Conservation (phyloP, 1,140 invertebrate species). For the Bombus turneri region DNA sequence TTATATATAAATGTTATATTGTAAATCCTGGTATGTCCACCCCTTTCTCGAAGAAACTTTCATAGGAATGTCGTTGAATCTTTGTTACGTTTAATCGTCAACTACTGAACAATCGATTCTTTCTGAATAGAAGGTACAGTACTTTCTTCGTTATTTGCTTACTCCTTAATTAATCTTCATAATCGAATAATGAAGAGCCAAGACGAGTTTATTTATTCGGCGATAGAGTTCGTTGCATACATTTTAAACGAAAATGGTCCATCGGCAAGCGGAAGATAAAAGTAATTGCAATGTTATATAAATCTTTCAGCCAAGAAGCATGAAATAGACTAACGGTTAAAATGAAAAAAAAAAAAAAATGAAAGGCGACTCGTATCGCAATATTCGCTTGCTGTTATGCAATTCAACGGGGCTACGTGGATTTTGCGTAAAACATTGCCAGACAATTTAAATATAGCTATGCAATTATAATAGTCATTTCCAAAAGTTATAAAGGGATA, state of each 20-base stretch:
- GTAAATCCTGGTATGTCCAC: too few species aligned
- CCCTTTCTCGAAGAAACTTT: too few species aligned
- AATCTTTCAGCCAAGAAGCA: neutral
- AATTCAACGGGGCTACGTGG: neutral
- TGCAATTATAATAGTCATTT: slow-evolving; percentile 11
- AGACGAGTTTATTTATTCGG: neutral
- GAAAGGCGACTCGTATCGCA: neutral
- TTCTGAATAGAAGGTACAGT: neutral
- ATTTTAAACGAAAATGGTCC: neutral
- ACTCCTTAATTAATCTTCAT: neutral
- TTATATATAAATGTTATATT: too few species aligned
- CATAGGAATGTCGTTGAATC: too few species aligned
- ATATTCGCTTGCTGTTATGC: neutral
- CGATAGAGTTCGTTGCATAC: neutral
- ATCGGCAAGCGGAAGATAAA: neutral
- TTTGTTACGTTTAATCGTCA: neutral
- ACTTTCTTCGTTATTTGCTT: neutral
- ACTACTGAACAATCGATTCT: neutral
- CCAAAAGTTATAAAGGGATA: neutral
- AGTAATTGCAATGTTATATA: slow-evolving; percentile 11
- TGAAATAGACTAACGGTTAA: too few species aligned
- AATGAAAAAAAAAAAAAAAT: neutral
- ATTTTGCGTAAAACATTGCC: neutral
- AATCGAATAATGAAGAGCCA: neutral
- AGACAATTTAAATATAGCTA: neutral